Evolutionary conservation across 37 sponge, comb jelly and placozoan genomes (phyloP).

Genomic region (Theonella swinhoei): DNA sequence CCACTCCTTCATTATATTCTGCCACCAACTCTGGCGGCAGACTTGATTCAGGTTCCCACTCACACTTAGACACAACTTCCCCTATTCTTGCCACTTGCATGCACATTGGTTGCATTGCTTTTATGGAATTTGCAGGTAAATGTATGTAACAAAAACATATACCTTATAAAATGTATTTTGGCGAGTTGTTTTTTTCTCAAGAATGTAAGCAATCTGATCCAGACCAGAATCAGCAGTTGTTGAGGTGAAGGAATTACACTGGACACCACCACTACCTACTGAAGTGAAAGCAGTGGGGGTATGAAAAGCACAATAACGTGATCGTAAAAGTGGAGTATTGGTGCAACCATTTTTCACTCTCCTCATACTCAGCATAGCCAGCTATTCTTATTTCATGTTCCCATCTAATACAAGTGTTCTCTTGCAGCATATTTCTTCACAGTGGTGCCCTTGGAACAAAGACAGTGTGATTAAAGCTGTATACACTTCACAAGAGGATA

Average conservation of each 20-base stretch:
- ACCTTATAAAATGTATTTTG: conserved; percentile 2
- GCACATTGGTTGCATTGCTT: too few relatives aligned
- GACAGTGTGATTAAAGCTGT: too few relatives aligned
- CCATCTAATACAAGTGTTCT: conserved; percentile 5
- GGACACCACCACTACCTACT: not conserved
- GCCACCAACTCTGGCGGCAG: conserved; percentile 7
- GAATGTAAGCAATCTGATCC: not conserved
- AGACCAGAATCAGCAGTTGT: not conserved
- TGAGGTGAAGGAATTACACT: too few relatives aligned
- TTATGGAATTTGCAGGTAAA: too few relatives aligned
- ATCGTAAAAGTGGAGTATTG: not conserved
- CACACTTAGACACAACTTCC: not conserved
- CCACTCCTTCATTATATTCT: conserved; percentile 17
- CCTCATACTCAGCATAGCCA: conserved; percentile 11
- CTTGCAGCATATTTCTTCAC: not conserved
- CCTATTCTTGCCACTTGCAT: conserved; percentile 18
- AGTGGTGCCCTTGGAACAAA: not conserved
- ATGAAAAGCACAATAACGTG: conserved; percentile 9
- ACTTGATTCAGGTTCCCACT: conserved; percentile 19
- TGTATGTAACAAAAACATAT: not conserved
- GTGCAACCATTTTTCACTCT: not conserved
- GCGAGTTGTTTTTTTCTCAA: not conserved
- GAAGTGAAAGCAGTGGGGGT: not conserved
- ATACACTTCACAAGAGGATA: too few relatives aligned
- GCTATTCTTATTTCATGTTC: conserved; percentile 14